Evolutionary conservation across 2,797 vertebrate genomes (phyloP).

Genomic region (Arremon aurantiirostris): DNA sequence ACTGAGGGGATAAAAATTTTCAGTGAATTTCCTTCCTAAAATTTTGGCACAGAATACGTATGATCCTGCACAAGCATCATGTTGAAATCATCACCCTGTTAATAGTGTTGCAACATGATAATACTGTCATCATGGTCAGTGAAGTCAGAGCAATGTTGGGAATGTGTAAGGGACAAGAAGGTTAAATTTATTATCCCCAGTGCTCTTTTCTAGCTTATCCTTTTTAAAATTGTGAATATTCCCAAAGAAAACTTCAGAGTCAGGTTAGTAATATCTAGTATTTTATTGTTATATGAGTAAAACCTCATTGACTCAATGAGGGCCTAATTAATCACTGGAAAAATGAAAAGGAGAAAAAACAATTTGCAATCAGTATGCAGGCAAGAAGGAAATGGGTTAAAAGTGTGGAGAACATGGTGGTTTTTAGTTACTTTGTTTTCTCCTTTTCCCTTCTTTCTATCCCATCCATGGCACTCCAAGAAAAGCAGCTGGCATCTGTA

Average conservation of each 20-base stretch:
- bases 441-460: not conserved
- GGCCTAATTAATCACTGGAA: not conserved
- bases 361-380: not conserved
- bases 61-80: not conserved
- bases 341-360: not conserved
- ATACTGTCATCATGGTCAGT: not conserved
- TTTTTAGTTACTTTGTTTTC: not conserved
- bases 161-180: not conserved
- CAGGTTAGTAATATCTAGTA: no score
- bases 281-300: not conserved
- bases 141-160: not conserved
- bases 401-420: not conserved
- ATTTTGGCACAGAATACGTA: not conserved
- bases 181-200: not conserved
- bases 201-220: not conserved
- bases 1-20: not conserved
- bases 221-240: not conserved
- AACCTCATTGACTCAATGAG: not conserved
- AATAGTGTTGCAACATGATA: not conserved
- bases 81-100: not conserved
- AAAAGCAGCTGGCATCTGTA: constrained; percentile 47
- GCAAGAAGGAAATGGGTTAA: not conserved
- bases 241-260: not conserved
- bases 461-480: not conserved
- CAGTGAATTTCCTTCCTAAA: not conserved